phyloP scores from a whole-genome alignment of 2,113 vertebrate species.

The Neomonachus schauinslandi region DNA sequence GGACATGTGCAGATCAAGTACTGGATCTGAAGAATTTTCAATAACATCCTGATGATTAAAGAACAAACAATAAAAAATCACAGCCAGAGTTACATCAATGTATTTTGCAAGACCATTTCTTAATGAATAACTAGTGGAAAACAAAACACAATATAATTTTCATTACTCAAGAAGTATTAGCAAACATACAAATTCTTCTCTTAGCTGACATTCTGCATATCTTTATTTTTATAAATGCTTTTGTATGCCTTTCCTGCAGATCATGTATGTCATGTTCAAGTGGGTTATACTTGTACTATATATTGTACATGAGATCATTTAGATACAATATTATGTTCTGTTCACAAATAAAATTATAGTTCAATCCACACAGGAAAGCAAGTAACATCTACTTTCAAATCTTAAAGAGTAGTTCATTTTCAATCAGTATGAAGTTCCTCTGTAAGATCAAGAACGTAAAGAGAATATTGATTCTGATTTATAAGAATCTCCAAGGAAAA shows the following conservation, averaged over 20 bases:
- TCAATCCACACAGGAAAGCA: neutral
- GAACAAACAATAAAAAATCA: conserved; percentile 65
- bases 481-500: neutral
- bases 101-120: conserved; percentile 15
- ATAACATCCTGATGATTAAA: conserved; percentile 83
- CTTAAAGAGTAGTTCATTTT: neutral
- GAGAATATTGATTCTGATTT: neutral
- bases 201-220: neutral
- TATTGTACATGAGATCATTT: neutral
- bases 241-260: neutral
- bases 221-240: conserved; percentile 45
- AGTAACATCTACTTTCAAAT: conserved; percentile 17
- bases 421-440: neutral
- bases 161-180: conserved; percentile 14
- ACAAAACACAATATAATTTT: neutral
- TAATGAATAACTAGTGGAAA: neutral
- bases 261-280: neutral
- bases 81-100: neutral
- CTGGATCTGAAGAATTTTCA: conserved; percentile 80
- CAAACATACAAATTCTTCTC: neutral
- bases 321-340: neutral
- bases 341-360: conserved; percentile 30
- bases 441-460: neutral
- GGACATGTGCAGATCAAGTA: conserved; percentile 75
- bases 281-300: neutral